phyloP scores from a whole-genome alignment of 2,113 vertebrate genomes.

The Sitta europaea region DNA sequence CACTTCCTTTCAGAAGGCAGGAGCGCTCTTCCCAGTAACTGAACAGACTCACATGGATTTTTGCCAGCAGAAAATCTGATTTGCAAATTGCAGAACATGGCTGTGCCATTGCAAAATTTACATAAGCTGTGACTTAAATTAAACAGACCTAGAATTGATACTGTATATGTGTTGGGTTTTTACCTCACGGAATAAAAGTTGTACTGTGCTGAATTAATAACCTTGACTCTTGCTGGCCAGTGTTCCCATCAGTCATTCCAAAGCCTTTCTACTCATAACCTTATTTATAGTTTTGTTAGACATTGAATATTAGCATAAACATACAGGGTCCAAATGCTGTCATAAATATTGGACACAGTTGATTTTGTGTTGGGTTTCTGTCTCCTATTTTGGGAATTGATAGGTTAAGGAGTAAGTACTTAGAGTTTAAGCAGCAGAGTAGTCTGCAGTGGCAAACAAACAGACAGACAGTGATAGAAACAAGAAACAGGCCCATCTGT shows the following conservation, averaged over 20 bases:
- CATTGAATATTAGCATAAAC: background rate
- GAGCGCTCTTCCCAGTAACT: background rate
- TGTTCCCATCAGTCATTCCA: background rate
- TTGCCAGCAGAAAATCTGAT: background rate
- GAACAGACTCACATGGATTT: background rate
- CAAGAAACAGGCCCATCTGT: background rate
- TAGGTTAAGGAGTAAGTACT: background rate
- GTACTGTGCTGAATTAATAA: background rate
- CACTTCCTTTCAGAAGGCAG: background rate
- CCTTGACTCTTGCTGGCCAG: background rate
- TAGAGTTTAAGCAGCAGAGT: background rate
- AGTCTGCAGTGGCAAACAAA: background rate
- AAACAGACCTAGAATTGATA: background rate
- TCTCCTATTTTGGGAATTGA: background rate
- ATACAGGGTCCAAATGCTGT: background rate
- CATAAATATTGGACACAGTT: background rate
- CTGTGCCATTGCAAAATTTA: background rate
- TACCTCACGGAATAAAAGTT: background rate
- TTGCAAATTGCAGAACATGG: background rate
- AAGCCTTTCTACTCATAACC: background rate
- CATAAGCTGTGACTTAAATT: background rate
- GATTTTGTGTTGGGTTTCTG: background rate
- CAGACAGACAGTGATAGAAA: background rate
- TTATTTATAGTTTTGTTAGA: constrained; percentile 20
- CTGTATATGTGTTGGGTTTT: background rate